Base-by-base conservation (phyloP, 1,140 invertebrate species). In the Teleogryllus occipitalis region DNA sequence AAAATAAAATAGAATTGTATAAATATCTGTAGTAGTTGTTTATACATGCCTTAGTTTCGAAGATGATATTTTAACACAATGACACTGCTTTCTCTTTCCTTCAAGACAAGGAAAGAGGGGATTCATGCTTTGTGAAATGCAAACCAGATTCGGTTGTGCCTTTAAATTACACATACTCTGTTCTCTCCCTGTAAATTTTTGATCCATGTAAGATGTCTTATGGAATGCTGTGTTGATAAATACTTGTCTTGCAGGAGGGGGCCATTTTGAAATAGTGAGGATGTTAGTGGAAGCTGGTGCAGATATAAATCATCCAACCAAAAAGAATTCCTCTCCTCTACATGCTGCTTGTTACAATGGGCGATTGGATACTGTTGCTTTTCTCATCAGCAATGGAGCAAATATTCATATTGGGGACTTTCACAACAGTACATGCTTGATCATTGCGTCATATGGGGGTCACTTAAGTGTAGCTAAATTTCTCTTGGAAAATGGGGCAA, bases 341-440 rank as follows among this genome's bases (percentile, higher is more conserved):
- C 87, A 95, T 83, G 95, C 94, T 0, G 95, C 95, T 18, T 96
- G 94, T 86, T 96, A 94, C 84, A 93, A 96, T 86, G 95, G 94
- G 77, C 87, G 95, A 80, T 85, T 96, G 80, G 95, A 96, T 83
- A 95, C 97, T 79, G 95, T 97, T n/a, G 91, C 92, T 83, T 97
- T 95, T 85, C 87, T 97, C 49, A 91, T 93, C 1, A 88, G 93
- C 80, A 91, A 94, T 83, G 89, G 90, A 10, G 95, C 95, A 0
- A 91, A 97, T 85, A 91, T 97, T 81, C 92, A 97, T 84, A 92
- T 93, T 81, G 92, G 95, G 0, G 97, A 97, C 86, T 92, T 94
- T 83, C 95, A 94, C 82, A 96, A 96, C 84, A 97, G 98, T 85
- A 97, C 96, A 0, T 98, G 96, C 84, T 87, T 98, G 10, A 98